phyloP scores from a whole-genome alignment of 2,888 invertebrate species.

The Drosophila testacea region DNA sequence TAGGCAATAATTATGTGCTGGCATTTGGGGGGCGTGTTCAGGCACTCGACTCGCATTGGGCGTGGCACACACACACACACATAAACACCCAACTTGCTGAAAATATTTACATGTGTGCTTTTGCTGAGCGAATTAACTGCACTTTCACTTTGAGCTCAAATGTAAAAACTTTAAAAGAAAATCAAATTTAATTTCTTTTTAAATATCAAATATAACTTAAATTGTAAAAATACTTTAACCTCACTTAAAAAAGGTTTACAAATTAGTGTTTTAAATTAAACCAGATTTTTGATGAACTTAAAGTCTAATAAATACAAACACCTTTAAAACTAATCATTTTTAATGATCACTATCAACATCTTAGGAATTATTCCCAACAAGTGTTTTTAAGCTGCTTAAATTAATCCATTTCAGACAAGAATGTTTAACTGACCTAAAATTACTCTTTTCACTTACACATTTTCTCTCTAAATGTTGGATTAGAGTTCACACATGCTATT shows the following conservation, averaged over 20 bases:
- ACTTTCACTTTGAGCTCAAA: conserved; percentile 13
- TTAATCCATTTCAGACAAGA: neutral
- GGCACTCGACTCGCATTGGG: conserved; percentile 1
- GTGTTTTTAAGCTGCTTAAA: neutral
- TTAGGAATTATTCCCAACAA: too few relatives aligned
- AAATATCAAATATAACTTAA: neutral
- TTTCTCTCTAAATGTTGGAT: too few relatives aligned
- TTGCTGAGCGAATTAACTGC: conserved; percentile 12
- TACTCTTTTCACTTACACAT: too few relatives aligned
- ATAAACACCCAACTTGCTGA: neutral
- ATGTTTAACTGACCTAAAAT: neutral
- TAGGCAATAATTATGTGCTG: conserved; percentile 74
- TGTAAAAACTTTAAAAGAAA: conserved; percentile 2
- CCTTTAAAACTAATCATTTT: too few relatives aligned
- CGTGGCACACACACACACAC: conserved; percentile 20
- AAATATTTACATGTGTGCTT: neutral
- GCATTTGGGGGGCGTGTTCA: conserved; percentile 28
- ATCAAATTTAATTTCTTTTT: neutral
- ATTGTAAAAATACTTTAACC: neutral
- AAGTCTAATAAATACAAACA: too few relatives aligned
- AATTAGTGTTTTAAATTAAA: too few relatives aligned
- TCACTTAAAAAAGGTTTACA: too few relatives aligned
- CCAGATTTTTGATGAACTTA: too few relatives aligned
- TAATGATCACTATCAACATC: too few relatives aligned
- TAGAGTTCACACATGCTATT: neutral